phyloP scores from a whole-genome alignment of 2,113 vertebrate genomes.

The Chinchilla lanigera region DNA sequence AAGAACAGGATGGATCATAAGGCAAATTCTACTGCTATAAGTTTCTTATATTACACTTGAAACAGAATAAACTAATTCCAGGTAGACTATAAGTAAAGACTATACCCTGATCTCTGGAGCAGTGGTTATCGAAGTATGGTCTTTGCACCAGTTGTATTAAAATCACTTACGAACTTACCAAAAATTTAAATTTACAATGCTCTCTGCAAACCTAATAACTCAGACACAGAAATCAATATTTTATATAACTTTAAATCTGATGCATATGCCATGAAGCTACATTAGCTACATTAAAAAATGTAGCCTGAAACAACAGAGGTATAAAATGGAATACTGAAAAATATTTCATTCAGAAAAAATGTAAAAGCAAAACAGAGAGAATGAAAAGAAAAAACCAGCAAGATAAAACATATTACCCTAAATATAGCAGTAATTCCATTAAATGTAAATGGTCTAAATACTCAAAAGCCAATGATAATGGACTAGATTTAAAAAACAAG shows the following conservation, averaged over 20 bases:
- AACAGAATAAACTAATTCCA: not conserved
- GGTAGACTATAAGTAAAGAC: not conserved
- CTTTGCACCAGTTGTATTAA: not conserved
- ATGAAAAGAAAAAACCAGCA: slow-evolving; percentile 1
- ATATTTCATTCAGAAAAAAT: not conserved
- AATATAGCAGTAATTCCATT: not conserved
- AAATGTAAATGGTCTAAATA: slow-evolving; percentile 54
- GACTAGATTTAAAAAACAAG: not conserved
- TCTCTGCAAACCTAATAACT: not conserved
- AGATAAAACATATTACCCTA: not conserved
- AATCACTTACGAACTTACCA: not conserved
- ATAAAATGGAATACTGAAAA: slow-evolving; percentile 18
- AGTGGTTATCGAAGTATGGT: not conserved
- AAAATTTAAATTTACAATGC: not conserved
- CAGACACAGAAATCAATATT: not conserved
- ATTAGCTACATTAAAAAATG: not conserved
- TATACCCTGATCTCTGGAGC: not conserved
- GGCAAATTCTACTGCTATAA: not conserved
- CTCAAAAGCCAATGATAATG: slow-evolving; percentile 23
- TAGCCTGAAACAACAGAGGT: not conserved
- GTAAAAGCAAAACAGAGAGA: not conserved
- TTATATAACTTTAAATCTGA: not conserved
- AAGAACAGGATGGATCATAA: not conserved
- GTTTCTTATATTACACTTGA: not conserved
- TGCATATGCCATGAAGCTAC: not conserved